Evolutionary conservation across 2,888 invertebrate species (phyloP).

Genomic region (Pyrrhopygopsis socrates): DNA sequence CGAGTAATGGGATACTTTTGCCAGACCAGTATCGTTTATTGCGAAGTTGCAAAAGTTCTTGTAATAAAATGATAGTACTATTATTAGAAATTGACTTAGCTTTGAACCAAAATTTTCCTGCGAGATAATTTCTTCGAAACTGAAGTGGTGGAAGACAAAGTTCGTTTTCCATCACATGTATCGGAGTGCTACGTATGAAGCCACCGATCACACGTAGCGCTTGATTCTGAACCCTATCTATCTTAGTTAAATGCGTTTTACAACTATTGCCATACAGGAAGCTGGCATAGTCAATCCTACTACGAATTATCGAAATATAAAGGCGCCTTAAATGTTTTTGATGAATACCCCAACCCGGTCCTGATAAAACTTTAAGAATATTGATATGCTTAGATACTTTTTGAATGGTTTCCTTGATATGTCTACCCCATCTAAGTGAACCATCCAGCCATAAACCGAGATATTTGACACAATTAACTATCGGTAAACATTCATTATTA

Average conservation of each 20-base stretch:
- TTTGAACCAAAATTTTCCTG: slow-evolving; percentile 53
- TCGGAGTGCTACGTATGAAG: slow-evolving; percentile 56
- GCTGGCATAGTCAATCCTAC: slow-evolving; percentile 43
- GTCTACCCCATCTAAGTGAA: slow-evolving; percentile 30
- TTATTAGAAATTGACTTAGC: slow-evolving; percentile 9
- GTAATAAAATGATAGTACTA: background rate
- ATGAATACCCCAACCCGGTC: slow-evolving; percentile 53
- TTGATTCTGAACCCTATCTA: slow-evolving; percentile 62
- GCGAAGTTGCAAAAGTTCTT: background rate
- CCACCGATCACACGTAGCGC: slow-evolving; percentile 63
- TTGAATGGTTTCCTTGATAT: background rate
- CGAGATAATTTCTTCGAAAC: slow-evolving; percentile 53
- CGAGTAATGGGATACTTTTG: slow-evolving; percentile 40
- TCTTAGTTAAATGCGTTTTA: slow-evolving; percentile 38
- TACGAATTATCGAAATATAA: slow-evolving; percentile 42
- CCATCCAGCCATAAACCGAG: slow-evolving; percentile 40
- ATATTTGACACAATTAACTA: slow-evolving; percentile 38
- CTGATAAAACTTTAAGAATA: slow-evolving; percentile 47
- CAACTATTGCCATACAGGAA: slow-evolving; percentile 41
- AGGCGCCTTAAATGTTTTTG: slow-evolving; percentile 42
- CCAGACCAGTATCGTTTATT: background rate
- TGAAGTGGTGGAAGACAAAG: slow-evolving; percentile 44
- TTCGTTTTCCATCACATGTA: background rate
- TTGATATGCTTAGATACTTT: slow-evolving; percentile 1
- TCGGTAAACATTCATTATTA: slow-evolving; percentile 12